Evolutionary conservation across 1,140 invertebrate species (phyloP).

Genomic region (Solenopsis invicta): DNA sequence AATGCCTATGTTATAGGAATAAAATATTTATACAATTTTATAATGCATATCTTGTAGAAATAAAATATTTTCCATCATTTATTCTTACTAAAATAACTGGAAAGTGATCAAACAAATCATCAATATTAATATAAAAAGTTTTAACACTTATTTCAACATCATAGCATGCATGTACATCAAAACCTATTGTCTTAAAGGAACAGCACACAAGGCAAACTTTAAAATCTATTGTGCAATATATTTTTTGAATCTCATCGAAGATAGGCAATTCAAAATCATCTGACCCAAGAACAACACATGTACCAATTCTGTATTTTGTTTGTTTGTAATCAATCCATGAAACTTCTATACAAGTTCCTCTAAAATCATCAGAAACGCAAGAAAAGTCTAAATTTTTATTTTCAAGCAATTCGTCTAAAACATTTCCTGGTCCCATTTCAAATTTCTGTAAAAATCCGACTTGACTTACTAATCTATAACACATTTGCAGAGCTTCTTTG

Average conservation of each 20-base stretch:
- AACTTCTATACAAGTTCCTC: neutral
- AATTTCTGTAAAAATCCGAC: neutral
- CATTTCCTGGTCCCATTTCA: neutral
- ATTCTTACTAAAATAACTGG: neutral
- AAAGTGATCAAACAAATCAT: neutral
- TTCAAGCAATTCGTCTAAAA: neutral
- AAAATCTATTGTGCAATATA: neutral
- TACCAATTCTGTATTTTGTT: neutral
- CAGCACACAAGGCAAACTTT: neutral
- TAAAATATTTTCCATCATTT: neutral
- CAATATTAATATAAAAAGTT: neutral
- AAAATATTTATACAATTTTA: neutral
- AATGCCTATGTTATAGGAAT: too few species aligned
- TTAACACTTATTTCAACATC: neutral
- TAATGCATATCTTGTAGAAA: neutral
- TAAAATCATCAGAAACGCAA: neutral
- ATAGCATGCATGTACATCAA: neutral
- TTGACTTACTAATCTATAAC: slow-evolving; percentile 8
- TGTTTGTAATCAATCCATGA: neutral
- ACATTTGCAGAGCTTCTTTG: neutral
- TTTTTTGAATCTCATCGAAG: neutral
- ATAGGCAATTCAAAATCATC: neutral
- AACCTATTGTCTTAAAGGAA: neutral
- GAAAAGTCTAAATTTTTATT: neutral
- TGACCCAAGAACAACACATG: neutral